phyloP scores from a whole-genome alignment of 2,113 vertebrate genomes.

The Pardalotus punctatus region DNA sequence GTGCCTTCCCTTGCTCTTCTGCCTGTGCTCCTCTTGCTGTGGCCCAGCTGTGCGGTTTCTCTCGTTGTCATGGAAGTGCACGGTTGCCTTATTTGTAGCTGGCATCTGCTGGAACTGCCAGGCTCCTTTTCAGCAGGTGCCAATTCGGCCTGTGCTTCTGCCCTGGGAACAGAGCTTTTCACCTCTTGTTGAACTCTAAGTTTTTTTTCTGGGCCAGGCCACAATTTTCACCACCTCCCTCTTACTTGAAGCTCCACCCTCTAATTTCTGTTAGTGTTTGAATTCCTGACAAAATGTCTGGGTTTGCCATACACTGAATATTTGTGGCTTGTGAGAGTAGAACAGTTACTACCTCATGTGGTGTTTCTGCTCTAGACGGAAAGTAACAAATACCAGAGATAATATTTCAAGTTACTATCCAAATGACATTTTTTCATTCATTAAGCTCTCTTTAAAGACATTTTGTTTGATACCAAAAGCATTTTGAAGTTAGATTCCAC shows the following conservation, averaged over 20 bases:
- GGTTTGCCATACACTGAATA: neutral
- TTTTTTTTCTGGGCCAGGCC: neutral
- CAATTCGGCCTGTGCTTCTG: neutral
- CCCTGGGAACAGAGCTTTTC: neutral
- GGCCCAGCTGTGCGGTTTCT: neutral
- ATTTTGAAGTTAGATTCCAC: neutral
- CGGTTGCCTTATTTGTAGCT: accelerated
- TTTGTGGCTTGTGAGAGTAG: neutral
- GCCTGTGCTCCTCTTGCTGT: neutral
- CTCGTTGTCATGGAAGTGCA: neutral
- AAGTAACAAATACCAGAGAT: neutral
- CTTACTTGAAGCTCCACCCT: neutral
- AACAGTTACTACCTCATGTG: neutral
- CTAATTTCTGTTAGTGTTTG: neutral
- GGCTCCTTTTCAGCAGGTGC: neutral
- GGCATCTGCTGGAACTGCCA: neutral
- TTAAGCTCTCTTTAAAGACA: neutral
- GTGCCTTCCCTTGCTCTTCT: neutral
- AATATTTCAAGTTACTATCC: neutral
- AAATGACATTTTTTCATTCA: neutral
- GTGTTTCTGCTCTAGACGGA: neutral
- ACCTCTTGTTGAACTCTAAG: neutral
- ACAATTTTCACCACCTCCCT: neutral
- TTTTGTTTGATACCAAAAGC: neutral
- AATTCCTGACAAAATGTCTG: neutral